Conservation (phyloP, 2,888 invertebrate genomes). For the Invenusta paracnida region DNA sequence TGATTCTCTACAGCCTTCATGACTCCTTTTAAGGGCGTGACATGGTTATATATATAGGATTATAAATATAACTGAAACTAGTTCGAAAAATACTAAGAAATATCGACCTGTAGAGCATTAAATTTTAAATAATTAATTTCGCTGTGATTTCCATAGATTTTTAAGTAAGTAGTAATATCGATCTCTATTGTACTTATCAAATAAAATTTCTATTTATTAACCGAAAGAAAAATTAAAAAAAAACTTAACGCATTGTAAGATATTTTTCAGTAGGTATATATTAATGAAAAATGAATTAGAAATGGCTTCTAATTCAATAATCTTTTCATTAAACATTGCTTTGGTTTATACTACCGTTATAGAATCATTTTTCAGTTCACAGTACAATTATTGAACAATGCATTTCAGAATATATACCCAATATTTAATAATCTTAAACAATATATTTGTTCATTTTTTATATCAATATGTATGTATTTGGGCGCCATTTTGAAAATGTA, state of each 20-base stretch:
- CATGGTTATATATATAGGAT: not conserved
- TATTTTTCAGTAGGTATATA: not conserved
- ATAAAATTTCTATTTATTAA: not conserved
- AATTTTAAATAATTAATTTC: not conserved
- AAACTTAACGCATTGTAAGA: not conserved
- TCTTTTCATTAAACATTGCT: too few species aligned
- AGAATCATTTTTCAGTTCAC: not conserved
- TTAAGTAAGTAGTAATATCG: not conserved
- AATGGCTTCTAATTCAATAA: not conserved
- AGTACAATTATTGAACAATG: not conserved
- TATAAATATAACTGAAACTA: not conserved
- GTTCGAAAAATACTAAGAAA: too few species aligned
- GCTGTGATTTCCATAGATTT: not conserved
- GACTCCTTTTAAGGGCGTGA: not conserved
- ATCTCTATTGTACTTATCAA: not conserved
- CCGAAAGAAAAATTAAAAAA: not conserved
- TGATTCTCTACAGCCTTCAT: not conserved
- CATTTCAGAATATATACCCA: not conserved
- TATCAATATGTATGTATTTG: too few species aligned
- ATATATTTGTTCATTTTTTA: not conserved
- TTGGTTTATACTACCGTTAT: not conserved
- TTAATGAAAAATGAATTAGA: not conserved
- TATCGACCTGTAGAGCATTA: too few species aligned
- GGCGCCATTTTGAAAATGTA: not conserved
- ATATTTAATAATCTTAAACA: not conserved